Conservation (phyloP, 2,113 vertebrate species). For the Proteles cristata region DNA sequence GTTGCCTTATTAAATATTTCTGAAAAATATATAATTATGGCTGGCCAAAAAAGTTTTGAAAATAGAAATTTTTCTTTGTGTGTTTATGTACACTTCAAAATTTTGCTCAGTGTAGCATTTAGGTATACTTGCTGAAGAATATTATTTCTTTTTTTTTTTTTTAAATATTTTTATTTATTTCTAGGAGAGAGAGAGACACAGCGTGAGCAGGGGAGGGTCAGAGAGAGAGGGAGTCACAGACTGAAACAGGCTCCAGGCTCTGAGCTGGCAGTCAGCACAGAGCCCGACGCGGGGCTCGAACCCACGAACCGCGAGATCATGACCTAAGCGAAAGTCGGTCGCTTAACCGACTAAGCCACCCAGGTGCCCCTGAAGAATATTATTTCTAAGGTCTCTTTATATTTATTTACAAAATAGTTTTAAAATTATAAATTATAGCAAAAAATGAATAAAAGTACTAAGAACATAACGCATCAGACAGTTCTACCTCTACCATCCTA, state of each 20-base stretch:
- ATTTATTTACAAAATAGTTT: background rate
- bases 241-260: no score
- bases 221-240: no score
- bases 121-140: background rate
- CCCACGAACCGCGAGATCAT: no score
- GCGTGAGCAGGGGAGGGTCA: no score
- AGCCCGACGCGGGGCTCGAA: no score
- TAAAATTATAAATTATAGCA: background rate
- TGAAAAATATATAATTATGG: background rate
- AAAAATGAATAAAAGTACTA: background rate
- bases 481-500: background rate
- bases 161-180: no score
- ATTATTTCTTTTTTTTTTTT: background rate
- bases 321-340: no score
- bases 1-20: background rate
- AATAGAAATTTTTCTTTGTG: background rate
- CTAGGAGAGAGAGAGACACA: no score
- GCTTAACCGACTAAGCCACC: no score
- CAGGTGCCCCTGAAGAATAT: background rate
- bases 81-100: background rate
- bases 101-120: background rate
- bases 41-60: background rate
- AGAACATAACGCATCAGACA: background rate
- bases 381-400: background rate
- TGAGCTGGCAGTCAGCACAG: no score